Percentiles rank a stretch among this genome's conserved stretches.
These are phyloP conservation scores for Taenioides sp. DNA, from an alignment of 2,797 vertebrate genomes.

Conservation along the genomic window DNA sequence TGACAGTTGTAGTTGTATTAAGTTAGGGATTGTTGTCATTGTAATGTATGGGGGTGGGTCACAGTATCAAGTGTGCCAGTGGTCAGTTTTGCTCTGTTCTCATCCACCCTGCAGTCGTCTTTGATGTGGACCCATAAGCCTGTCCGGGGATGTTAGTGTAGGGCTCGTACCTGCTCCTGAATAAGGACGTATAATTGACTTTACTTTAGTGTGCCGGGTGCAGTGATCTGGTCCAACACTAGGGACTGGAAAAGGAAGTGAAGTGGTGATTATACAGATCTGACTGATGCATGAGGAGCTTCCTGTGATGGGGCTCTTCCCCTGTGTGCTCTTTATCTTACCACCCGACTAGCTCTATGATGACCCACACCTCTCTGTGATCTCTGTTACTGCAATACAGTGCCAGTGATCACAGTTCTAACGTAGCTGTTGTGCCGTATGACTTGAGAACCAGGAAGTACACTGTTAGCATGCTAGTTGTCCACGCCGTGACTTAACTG, in stretches of 20 bases:
- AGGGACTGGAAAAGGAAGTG: constrained; percentile 58
- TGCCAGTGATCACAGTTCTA: constrained; percentile 5
- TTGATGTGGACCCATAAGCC: constrained; percentile 59
- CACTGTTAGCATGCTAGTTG: too few species aligned
- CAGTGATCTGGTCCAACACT: constrained; percentile 38
- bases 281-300: constrained; percentile 58
- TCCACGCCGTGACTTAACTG: too few species aligned
- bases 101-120: constrained; percentile 67
- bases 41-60: constrained; percentile 34
- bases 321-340: constrained; percentile 59
- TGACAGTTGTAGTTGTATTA: constrained; percentile 8
- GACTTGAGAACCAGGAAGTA: background rate
- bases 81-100: constrained; percentile 32
- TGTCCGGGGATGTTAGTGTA: constrained; percentile 60
- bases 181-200: constrained; percentile 35
- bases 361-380: constrained; percentile 15
- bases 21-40: too few species aligned
- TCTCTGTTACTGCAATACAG: background rate
- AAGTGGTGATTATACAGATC: constrained; percentile 59
- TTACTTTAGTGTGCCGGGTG: constrained; percentile 10
- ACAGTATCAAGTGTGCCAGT: constrained; percentile 34
- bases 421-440: too few species aligned
- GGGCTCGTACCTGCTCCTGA: constrained; percentile 39
- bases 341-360: constrained; percentile 24
- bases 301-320: constrained; percentile 73